Percentiles rank a stretch among this genome's conserved stretches.
Evolutionary conservation across 2,113 vertebrate species (phyloP).

Genomic region (Okapia johnstoni): DNA sequence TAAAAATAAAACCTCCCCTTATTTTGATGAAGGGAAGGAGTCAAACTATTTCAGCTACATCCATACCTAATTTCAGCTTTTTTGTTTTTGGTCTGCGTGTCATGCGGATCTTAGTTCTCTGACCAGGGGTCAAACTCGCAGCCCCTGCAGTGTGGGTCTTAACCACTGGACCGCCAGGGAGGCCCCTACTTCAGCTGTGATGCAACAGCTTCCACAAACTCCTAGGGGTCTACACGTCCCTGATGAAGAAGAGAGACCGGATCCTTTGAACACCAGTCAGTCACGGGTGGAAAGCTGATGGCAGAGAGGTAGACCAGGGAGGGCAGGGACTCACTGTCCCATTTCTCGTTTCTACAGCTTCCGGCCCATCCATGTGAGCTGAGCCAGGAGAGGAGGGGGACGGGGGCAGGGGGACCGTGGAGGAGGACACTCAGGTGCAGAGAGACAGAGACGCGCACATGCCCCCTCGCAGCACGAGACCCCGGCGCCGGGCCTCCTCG

Average conservation of each 20-base stretch:
- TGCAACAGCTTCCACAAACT: neutral
- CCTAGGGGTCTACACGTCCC: neutral
- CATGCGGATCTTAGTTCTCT: rapidly evolving
- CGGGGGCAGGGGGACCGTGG: rapidly evolving
- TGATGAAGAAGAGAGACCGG: neutral
- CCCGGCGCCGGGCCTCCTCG: rapidly evolving
- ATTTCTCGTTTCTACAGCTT: neutral
- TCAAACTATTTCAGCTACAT: neutral
- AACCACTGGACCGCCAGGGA: neutral
- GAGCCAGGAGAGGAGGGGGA: neutral
- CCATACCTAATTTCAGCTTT: neutral
- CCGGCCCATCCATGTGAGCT: neutral
- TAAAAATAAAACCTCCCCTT: neutral
- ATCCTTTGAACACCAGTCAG: neutral
- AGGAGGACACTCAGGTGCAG: rapidly evolving
- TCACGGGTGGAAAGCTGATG: neutral
- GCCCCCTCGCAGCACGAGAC: rapidly evolving
- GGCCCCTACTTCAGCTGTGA: neutral
- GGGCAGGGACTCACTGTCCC: rapidly evolving
- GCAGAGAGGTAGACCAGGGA: neutral
- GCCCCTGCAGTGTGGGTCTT: neutral
- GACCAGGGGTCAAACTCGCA: neutral
- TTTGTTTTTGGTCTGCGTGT: neutral
- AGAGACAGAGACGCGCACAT: rapidly evolving
- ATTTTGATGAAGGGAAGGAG: neutral